A percentile compares a stretch with the other conserved stretches of the same genome.
Conservation (phyloP, 2,888 invertebrate genomes). For the Lampropteryx suffumata region DNA sequence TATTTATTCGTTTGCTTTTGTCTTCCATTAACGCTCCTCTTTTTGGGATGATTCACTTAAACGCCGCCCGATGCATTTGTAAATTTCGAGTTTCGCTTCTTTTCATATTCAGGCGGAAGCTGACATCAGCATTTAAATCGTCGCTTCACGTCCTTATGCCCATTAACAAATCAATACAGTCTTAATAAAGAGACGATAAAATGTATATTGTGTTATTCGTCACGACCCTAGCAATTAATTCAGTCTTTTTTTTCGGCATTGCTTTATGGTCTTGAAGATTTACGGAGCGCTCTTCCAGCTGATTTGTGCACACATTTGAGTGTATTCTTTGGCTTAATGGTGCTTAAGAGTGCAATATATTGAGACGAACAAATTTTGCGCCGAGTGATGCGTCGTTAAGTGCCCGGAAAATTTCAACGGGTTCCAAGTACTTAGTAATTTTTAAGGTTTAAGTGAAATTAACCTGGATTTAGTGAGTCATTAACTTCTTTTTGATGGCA, state of each 20-base stretch:
- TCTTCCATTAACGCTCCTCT: constrained; percentile 72
- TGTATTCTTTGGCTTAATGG: constrained; percentile 66
- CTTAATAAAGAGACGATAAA: constrained; percentile 80
- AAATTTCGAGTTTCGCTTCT: constrained; percentile 44
- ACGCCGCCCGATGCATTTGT: constrained; percentile 50
- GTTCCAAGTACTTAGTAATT: constrained; percentile 44
- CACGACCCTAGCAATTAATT: constrained; percentile 73
- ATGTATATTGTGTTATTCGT: constrained; percentile 76
- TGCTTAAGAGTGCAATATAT: constrained; percentile 72
- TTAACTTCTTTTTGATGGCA: constrained; percentile 21
- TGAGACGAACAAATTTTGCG: constrained; percentile 66
- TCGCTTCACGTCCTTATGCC: constrained; percentile 66
- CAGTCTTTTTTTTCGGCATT: constrained; percentile 66
- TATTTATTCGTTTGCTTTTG: constrained; percentile 78
- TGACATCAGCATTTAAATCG: constrained; percentile 65
- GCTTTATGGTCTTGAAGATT: constrained; percentile 69
- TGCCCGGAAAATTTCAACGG: constrained; percentile 55
- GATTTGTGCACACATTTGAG: constrained; percentile 71
- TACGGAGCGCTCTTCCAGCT: constrained; percentile 61
- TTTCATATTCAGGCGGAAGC: constrained; percentile 53
- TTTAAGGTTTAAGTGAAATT: constrained; percentile 24
- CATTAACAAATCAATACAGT: constrained; percentile 78
- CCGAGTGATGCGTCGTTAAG: constrained; percentile 65
- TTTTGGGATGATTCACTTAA: constrained; percentile 68
- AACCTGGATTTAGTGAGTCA: constrained; percentile 22